Evolutionary conservation across 1,140 invertebrate species (phyloP).

Genomic region (Drosophila tsacasi): DNA sequence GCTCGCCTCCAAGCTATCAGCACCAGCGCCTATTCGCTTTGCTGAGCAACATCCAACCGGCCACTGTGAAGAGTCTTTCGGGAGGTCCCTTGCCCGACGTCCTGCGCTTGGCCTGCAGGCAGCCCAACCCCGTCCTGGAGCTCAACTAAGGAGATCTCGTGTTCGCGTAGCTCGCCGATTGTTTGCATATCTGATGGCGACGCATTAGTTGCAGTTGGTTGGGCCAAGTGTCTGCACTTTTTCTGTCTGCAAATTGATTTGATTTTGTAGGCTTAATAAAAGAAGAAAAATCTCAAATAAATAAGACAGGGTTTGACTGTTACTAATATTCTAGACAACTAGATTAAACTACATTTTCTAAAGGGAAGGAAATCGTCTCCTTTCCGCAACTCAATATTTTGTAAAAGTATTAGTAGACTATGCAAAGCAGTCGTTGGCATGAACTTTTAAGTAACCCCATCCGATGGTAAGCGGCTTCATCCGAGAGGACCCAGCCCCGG

Average conservation of each 20-base stretch:
- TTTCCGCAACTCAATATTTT: neutral
- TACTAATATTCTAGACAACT: neutral
- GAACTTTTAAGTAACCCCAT: constrained; percentile 36
- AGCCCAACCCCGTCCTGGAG: neutral
- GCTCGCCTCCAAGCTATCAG: constrained; percentile 28
- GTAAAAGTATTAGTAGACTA: constrained; percentile 30
- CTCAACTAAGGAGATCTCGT: neutral
- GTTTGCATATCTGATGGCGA: constrained; percentile 67
- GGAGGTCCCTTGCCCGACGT: constrained; percentile 30
- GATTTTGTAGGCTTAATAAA: constrained; percentile 13
- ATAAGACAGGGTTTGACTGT: neutral
- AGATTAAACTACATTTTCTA: neutral
- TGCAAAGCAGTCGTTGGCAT: constrained; percentile 27
- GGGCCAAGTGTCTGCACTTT: constrained; percentile 42
- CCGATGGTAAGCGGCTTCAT: constrained; percentile 5
- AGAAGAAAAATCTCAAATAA: neutral
- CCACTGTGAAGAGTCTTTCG: constrained; percentile 39
- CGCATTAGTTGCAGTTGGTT: constrained; percentile 57
- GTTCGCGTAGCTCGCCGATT: constrained; percentile 19
- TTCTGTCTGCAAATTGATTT: constrained; percentile 36
- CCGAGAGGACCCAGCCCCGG: neutral
- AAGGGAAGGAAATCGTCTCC: neutral
- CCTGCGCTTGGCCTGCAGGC: constrained; percentile 41
- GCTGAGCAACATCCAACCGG: constrained; percentile 53
- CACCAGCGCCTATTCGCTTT: constrained; percentile 55